These are phyloP conservation scores for Alligator sinensis DNA, from an alignment of 2,113 vertebrate species.

Conservation along the genomic window DNA sequence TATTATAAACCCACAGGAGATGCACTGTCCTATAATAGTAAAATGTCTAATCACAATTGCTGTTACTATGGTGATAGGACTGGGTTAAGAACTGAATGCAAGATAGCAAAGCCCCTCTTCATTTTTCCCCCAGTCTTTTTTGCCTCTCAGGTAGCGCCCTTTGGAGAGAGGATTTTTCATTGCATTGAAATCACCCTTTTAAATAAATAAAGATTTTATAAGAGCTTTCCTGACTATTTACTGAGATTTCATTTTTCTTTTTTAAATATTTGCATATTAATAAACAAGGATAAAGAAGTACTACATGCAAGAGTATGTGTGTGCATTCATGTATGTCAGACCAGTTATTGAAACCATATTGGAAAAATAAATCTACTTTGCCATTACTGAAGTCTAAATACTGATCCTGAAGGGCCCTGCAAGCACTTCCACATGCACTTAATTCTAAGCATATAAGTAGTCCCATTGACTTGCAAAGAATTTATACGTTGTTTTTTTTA, in stretches of 20 bases:
- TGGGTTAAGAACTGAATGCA: neutral
- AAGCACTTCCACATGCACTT: neutral
- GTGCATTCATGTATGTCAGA: no score
- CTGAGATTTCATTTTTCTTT: neutral
- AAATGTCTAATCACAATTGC: neutral
- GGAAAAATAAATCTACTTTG: no score
- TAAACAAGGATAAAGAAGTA: neutral
- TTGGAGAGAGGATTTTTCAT: neutral
- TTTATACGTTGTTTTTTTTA: neutral
- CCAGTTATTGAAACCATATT: no score
- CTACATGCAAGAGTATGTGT: neutral
- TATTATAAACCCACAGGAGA: neutral
- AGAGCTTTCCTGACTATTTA: accelerated
- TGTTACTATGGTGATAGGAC: neutral
- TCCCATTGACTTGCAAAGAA: neutral
- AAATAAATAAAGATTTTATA: neutral
- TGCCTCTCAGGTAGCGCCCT: neutral
- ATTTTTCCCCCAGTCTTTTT: neutral
- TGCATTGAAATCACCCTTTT: neutral
- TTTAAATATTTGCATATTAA: neutral
- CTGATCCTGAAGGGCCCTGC: neutral
- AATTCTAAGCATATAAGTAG: neutral
- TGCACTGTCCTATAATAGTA: no score
- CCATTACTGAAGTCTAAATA: neutral
- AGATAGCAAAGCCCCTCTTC: neutral